Percentiles rank a stretch among this genome's conserved stretches.
These are phyloP conservation scores for Bradynema listronoti DNA, from an alignment of 1,140 invertebrate species.

Conservation along the genomic window DNA sequence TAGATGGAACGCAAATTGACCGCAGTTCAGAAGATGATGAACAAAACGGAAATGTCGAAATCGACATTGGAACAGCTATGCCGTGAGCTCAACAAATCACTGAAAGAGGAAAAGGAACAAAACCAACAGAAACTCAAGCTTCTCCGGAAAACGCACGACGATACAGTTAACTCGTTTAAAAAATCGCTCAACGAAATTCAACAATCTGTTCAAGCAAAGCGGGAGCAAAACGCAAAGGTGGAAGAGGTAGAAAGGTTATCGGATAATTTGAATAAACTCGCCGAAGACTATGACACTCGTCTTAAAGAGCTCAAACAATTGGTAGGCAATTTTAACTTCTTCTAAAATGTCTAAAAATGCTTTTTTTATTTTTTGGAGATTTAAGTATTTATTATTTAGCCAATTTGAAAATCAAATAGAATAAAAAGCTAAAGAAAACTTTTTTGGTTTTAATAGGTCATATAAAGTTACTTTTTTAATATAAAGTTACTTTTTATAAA, in stretches of 20 bases:
- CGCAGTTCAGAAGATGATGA: slow-evolving; percentile 31
- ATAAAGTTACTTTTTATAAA: too few relatives aligned
- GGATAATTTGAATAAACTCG: slow-evolving; percentile 25
- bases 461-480: too few relatives aligned
- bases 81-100: slow-evolving; percentile 30
- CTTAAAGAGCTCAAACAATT: slow-evolving; percentile 36
- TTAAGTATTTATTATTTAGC: slow-evolving; percentile 8
- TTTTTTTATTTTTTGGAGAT: background rate
- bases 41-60: slow-evolving; percentile 40
- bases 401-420: too few relatives aligned
- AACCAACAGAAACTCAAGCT: slow-evolving; percentile 19
- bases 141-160: slow-evolving; percentile 13
- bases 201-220: slow-evolving; percentile 28
- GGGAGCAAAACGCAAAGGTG: slow-evolving; percentile 32
- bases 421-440: too few relatives aligned
- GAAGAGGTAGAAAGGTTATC: slow-evolving; percentile 38
- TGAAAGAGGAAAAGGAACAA: slow-evolving; percentile 32
- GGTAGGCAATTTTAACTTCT: slow-evolving; percentile 31
- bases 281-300: slow-evolving; percentile 39
- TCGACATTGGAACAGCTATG: slow-evolving; percentile 45
- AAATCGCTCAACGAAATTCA: slow-evolving; percentile 43
- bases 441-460: too few relatives aligned
- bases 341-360: too few relatives aligned
- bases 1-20: slow-evolving; percentile 39
- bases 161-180: slow-evolving; percentile 41